Percentiles rank a stretch among this genome's conserved stretches.
Evolutionary conservation across 2,888 invertebrate species (phyloP).

Genomic region (Venusia cambrica): DNA sequence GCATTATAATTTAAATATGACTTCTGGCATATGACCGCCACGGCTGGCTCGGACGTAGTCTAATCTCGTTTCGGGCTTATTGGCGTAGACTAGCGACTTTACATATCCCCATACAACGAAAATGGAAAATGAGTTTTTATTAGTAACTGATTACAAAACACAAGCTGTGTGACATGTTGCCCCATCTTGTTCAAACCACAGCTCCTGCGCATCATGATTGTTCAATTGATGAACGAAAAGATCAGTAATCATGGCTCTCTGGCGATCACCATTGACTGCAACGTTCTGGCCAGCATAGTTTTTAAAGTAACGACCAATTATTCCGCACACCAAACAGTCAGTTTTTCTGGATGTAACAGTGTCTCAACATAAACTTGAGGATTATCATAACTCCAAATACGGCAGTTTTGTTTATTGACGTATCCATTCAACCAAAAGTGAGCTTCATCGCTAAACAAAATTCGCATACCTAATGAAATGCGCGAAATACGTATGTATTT

Average conservation of each 20-base stretch:
- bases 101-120: neutral
- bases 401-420: conserved; percentile 48
- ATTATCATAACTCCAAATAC: conserved; percentile 6
- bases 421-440: conserved; percentile 40
- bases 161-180: conserved; percentile 37
- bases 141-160: too few species aligned
- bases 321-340: conserved; percentile 47
- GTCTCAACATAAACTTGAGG: conserved; percentile 16
- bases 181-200: conserved; percentile 36
- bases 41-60: conserved; percentile 18
- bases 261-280: conserved; percentile 40
- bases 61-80: too few species aligned
- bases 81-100: too few species aligned
- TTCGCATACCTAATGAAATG: conserved; percentile 3
- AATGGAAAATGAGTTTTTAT: too few species aligned
- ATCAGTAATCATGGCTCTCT: conserved; percentile 38
- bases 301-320: conserved; percentile 48
- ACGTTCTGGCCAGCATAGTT: conserved; percentile 37
- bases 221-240: conserved; percentile 32
- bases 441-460: conserved; percentile 33
- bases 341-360: conserved; percentile 1
- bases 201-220: conserved; percentile 22
- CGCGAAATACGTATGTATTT: neutral
- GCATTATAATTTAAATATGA: neutral
- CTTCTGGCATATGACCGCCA: neutral